Evolutionary conservation across 1,140 invertebrate genomes (phyloP).

Genomic region (Dryas iulia): DNA sequence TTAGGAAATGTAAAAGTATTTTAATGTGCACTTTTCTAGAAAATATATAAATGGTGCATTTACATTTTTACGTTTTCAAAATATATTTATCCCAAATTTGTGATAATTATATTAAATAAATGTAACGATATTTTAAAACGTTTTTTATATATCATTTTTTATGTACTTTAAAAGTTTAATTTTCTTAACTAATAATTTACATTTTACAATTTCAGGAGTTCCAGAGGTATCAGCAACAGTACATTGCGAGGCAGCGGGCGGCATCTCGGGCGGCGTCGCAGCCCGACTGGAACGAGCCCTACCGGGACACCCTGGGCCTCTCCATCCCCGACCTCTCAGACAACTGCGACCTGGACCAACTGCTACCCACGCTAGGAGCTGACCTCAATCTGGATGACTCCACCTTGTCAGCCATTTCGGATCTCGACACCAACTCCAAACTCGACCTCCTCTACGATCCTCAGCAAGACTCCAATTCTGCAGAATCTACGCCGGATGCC

Average conservation of each 20-base stretch:
- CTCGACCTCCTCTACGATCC: slow-evolving; percentile 62
- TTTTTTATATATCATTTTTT: too few species aligned
- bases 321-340: slow-evolving; percentile 66
- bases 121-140: too few species aligned
- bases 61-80: too few species aligned
- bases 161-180: not conserved
- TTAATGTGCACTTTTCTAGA: too few species aligned
- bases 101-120: too few species aligned
- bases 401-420: slow-evolving; percentile 67
- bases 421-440: slow-evolving; percentile 77
- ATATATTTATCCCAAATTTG: too few species aligned
- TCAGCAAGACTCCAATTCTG: slow-evolving; percentile 37
- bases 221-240: slow-evolving; percentile 82
- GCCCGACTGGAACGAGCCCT: slow-evolving; percentile 67
- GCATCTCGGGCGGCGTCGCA: slow-evolving; percentile 56
- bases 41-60: too few species aligned
- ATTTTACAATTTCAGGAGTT: slow-evolving; percentile 77
- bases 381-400: slow-evolving; percentile 79
- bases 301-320: slow-evolving; percentile 61
- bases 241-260: slow-evolving; percentile 81
- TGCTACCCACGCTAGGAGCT: slow-evolving; percentile 81
- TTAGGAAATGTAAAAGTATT: too few species aligned
- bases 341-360: slow-evolving; percentile 82
- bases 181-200: not conserved
- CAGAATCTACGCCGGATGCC: slow-evolving; percentile 53